Evolutionary conservation across 2,888 invertebrate species (phyloP).

Genomic region (Euproctis similis): DNA sequence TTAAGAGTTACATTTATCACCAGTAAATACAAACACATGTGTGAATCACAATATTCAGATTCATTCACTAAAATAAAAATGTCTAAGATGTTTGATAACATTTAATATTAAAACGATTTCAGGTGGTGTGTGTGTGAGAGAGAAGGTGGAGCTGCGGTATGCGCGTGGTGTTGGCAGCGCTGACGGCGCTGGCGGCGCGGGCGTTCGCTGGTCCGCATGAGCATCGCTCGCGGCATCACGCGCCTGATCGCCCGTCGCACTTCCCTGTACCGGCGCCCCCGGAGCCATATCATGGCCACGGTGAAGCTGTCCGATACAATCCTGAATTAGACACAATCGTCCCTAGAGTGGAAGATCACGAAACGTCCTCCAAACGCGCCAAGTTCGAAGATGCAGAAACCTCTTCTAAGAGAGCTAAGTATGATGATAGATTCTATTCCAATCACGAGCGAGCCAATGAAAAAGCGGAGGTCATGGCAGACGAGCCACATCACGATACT

Average conservation of each 20-base stretch:
- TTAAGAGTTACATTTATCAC: too few species aligned
- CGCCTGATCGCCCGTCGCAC: constrained; percentile 58
- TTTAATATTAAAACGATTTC: too few species aligned
- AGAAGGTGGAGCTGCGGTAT: constrained; percentile 62
- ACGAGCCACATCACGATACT: constrained; percentile 62
- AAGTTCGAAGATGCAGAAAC: constrained; percentile 49
- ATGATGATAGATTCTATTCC: constrained; percentile 58
- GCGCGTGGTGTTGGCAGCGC: constrained; percentile 68
- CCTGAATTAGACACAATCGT: constrained; percentile 72
- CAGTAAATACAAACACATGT: too few species aligned
- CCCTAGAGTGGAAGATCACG: constrained; percentile 58
- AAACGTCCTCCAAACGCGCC: constrained; percentile 59
- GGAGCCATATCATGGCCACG: constrained; percentile 72
- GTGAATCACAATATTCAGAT: too few species aligned
- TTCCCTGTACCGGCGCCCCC: constrained; percentile 55
- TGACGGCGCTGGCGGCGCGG: constrained; percentile 67
- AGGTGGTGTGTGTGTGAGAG: constrained; percentile 66
- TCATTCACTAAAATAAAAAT: too few species aligned
- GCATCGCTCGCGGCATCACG: constrained; percentile 70
- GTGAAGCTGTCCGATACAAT: constrained; percentile 73
- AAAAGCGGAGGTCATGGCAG: constrained; percentile 54
- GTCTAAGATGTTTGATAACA: too few species aligned
- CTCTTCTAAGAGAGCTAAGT: constrained; percentile 55
- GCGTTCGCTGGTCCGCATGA: constrained; percentile 66
- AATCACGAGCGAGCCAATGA: constrained; percentile 58